Percentiles rank a stretch among this genome's conserved stretches.
Evolutionary conservation across 1,140 invertebrate genomes (phyloP).

Genomic region (Lordiphosa collinella): DNA sequence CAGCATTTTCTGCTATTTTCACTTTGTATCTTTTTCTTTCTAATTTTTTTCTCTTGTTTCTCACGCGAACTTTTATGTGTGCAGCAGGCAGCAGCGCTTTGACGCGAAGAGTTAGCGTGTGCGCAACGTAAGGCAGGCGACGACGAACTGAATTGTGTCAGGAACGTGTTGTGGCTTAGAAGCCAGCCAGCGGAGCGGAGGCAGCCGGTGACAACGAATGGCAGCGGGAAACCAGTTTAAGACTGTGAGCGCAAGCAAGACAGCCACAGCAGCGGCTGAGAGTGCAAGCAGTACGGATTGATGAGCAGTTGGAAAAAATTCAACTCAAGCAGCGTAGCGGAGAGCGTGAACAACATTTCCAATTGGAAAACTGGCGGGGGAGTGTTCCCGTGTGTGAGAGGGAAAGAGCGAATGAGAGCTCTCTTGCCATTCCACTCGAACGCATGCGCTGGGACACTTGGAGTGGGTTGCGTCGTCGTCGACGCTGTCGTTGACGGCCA

Average conservation of each 20-base stretch:
- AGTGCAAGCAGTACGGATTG: conserved; percentile 18
- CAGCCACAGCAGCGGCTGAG: neutral
- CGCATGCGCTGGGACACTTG: conserved; percentile 38
- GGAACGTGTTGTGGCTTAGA: conserved; percentile 67
- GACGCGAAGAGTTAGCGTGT: conserved; percentile 68
- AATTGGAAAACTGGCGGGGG: conserved; percentile 21
- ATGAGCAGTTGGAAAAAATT: conserved; percentile 11
- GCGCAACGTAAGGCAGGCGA: conserved; percentile 76
- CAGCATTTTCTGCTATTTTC: conserved; percentile 32
- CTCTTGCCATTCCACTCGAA: conserved; percentile 41
- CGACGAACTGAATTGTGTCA: conserved; percentile 79
- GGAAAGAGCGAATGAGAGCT: conserved; percentile 30
- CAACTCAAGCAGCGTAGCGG: conserved; percentile 4
- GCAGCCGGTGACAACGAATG: conserved; percentile 45
- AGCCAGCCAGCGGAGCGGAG: conserved; percentile 19
- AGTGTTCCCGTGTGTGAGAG: conserved; percentile 13
- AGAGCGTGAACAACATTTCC: conserved; percentile 21
- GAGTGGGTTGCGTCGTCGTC: conserved; percentile 20
- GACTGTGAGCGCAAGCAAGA: conserved; percentile 32
- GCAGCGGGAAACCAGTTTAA: conserved; percentile 71
- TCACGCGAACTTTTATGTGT: conserved; percentile 32
- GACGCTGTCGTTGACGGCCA: conserved; percentile 45
- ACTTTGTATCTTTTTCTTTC: conserved; percentile 14
- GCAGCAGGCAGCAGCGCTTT: conserved; percentile 29
- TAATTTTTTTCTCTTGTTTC: conserved; percentile 11